Evolutionary conservation across 2,113 vertebrate genomes (phyloP).

Genomic region (Pseudopipra pipra): DNA sequence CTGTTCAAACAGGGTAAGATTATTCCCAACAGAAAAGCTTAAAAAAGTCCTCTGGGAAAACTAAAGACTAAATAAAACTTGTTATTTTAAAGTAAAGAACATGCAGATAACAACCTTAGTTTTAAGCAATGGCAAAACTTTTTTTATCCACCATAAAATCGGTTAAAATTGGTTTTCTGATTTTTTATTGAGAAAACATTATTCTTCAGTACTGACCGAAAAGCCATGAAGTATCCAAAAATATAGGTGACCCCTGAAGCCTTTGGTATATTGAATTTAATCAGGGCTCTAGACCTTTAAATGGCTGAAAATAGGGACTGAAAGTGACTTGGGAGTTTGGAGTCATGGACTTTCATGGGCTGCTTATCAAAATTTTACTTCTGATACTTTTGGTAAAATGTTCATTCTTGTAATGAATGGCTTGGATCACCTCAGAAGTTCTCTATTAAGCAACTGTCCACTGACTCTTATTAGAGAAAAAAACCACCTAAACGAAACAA

Average conservation of each 20-base stretch:
- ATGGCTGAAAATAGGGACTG: not conserved
- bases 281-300: not conserved
- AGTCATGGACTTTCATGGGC: not conserved
- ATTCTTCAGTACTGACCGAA: not conserved
- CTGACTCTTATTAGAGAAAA: not conserved
- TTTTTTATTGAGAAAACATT: not conserved
- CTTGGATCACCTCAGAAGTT: not conserved
- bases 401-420: not conserved
- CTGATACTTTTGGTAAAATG: not conserved
- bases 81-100: not conserved
- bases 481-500: accelerated
- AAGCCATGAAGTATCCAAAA: not conserved
- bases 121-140: not conserved
- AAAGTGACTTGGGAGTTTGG: not conserved
- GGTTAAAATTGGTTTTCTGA: not conserved
- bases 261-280: not conserved
- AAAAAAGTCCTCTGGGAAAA: not conserved
- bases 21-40: not conserved
- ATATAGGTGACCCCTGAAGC: not conserved
- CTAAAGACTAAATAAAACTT: not conserved
- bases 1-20: not conserved
- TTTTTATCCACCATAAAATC: not conserved
- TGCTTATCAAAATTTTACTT: not conserved
- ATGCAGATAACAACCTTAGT: not conserved
- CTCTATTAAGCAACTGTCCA: not conserved